A percentile compares a stretch with the other conserved stretches of the same genome.
phyloP scores from a whole-genome alignment of 2,113 vertebrate species.

The Orthonyx spaldingii region DNA sequence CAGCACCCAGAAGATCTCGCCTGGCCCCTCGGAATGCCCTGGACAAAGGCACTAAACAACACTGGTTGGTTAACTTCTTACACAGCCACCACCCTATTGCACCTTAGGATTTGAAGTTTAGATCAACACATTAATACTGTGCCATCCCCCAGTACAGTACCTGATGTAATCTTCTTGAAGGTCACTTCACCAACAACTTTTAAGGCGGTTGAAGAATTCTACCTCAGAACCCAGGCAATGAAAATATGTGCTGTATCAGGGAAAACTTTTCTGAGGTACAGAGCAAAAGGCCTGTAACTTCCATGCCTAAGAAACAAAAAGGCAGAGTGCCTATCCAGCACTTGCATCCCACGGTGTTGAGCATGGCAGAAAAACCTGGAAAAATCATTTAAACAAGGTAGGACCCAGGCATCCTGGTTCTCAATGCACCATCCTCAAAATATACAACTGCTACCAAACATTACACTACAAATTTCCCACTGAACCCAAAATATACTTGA shows the following conservation, averaged over 20 bases:
- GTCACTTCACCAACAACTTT: neutral
- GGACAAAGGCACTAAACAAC: neutral
- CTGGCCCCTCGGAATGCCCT: neutral
- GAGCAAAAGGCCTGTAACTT: neutral
- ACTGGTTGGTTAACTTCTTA: neutral
- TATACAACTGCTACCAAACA: neutral
- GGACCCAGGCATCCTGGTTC: constrained; percentile 1
- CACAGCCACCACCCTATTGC: neutral
- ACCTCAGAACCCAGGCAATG: neutral
- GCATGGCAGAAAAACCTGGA: neutral
- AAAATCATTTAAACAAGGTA: neutral
- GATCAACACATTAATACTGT: neutral
- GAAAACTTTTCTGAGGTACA: neutral
- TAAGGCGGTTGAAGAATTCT: neutral
- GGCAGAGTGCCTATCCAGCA: neutral
- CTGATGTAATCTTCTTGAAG: neutral
- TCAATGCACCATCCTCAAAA: neutral
- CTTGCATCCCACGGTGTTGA: neutral
- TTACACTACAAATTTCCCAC: neutral
- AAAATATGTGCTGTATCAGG: neutral
- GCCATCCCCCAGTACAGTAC: neutral
- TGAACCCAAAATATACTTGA: neutral
- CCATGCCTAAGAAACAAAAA: neutral
- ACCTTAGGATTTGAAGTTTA: neutral
- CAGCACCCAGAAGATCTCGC: neutral